These are phyloP conservation scores for Epsilonema sp. DNA, from an alignment of 2,888 invertebrate species.

Conservation along the genomic window DNA sequence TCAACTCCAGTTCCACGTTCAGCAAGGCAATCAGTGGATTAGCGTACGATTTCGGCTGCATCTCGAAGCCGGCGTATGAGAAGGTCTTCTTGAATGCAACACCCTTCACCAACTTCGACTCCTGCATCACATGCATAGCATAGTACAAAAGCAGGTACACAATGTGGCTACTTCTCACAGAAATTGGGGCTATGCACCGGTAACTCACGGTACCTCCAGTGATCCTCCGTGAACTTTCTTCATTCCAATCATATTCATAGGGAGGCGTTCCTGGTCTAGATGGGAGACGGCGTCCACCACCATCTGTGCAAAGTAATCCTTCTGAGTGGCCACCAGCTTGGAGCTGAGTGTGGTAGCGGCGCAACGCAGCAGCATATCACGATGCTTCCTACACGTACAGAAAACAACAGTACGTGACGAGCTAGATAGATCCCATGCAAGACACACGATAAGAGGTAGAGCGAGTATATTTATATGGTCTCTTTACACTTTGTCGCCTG, in stretches of 20 bases:
- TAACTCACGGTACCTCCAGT: slow-evolving; percentile 35
- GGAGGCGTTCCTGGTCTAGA: slow-evolving; percentile 67
- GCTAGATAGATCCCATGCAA: too few species aligned
- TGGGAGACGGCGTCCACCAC: slow-evolving; percentile 88
- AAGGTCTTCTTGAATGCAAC: slow-evolving; percentile 99
- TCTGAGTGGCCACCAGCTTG: slow-evolving; percentile 85
- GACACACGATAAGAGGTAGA: too few species aligned
- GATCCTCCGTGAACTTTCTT: slow-evolving; percentile 61
- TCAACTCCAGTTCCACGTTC: slow-evolving; percentile 89
- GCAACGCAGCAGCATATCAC: slow-evolving; percentile 46
- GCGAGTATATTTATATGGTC: too few species aligned
- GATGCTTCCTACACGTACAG: slow-evolving; percentile 28
- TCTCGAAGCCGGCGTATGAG: slow-evolving; percentile 98
- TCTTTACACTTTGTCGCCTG: slow-evolving; percentile 17
- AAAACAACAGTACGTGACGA: too few species aligned
- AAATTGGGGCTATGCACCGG: too few species aligned
- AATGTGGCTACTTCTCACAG: too few species aligned
- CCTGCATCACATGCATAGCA: too few species aligned
- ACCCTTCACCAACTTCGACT: slow-evolving; percentile 70
- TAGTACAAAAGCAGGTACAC: too few species aligned
- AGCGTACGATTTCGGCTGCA: slow-evolving; percentile 85
- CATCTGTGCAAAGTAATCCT: slow-evolving; percentile 83
- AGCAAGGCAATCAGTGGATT: slow-evolving; percentile 80
- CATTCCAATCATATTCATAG: slow-evolving; percentile 95
- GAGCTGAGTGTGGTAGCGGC: slow-evolving; percentile 90